Conservation (phyloP, 2,113 vertebrate species). For the Hylia prasina region DNA sequence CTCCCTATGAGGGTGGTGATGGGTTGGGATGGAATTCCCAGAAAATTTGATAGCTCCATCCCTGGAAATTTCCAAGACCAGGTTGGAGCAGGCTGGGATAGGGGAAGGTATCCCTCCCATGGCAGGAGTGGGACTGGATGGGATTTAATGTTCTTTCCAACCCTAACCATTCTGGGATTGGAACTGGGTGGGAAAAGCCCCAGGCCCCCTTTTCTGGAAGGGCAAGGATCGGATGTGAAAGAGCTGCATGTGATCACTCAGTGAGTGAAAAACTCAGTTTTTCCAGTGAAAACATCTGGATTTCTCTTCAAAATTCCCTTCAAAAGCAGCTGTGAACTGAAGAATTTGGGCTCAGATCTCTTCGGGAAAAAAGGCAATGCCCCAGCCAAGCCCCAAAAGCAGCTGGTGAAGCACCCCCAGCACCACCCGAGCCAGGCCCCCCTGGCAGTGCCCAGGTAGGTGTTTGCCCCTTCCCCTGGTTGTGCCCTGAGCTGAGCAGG, state of each 20-base stretch:
- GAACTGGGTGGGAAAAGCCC: background rate
- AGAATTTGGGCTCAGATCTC: background rate
- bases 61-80: background rate
- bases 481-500: background rate
- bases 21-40: background rate
- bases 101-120: background rate
- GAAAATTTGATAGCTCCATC: background rate
- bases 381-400: background rate
- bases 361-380: rapidly evolving
- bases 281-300: background rate
- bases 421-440: rapidly evolving
- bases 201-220: rapidly evolving
- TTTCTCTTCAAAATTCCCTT: background rate
- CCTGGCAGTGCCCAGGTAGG: background rate
- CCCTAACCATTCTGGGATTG: background rate
- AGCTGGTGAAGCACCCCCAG: background rate
- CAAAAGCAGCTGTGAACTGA: background rate
- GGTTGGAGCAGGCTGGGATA: background rate
- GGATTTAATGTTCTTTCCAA: background rate
- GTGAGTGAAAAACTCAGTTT: background rate
- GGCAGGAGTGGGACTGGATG: background rate
- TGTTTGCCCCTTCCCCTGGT: background rate
- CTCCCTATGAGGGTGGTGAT: too few relatives aligned
- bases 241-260: background rate
- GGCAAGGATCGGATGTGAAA: too few relatives aligned